Conservation (phyloP, 1,140 invertebrate genomes). For the Tetramorium parvispinum region DNA sequence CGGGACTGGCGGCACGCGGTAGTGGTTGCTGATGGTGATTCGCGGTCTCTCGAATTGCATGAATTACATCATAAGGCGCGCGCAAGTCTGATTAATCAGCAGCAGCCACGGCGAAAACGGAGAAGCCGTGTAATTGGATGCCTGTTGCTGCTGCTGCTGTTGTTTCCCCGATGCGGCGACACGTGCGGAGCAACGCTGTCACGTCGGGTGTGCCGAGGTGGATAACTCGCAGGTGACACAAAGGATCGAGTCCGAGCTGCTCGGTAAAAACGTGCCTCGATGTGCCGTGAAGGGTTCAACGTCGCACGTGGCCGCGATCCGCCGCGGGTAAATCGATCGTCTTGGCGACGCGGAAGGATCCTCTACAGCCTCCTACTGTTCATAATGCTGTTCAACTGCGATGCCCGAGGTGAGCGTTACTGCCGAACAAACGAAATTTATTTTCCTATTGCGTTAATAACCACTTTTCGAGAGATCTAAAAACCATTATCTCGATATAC, state of each 20-base stretch:
- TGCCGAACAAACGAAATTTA: background rate
- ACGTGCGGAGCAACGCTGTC: background rate
- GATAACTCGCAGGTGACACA: slow-evolving; percentile 57
- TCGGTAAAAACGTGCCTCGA: slow-evolving; percentile 48
- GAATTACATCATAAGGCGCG: background rate
- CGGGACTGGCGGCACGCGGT: background rate
- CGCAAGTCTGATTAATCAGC: slow-evolving; percentile 29
- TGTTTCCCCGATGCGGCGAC: slow-evolving; percentile 16
- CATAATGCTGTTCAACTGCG: slow-evolving; percentile 19
- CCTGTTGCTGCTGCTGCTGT: background rate
- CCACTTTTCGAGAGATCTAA: background rate
- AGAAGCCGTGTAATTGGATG: slow-evolving; percentile 5
- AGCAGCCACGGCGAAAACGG: background rate
- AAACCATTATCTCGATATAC: background rate
- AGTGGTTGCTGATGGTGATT: background rate
- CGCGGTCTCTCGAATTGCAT: background rate
- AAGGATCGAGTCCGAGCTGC: slow-evolving; percentile 11
- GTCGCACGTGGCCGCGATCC: slow-evolving; percentile 10
- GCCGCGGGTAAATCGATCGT: background rate
- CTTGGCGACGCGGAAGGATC: background rate
- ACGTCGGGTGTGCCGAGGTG: slow-evolving; percentile 16
- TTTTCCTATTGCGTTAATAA: background rate
- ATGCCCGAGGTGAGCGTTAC: slow-evolving; percentile 50
- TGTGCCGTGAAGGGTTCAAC: slow-evolving; percentile 35
- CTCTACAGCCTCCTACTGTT: slow-evolving; percentile 45